A percentile compares a stretch with the other conserved stretches of the same genome.
Evolutionary conservation across 2,888 invertebrate species (phyloP).

Genomic region (Polydesmus complanatus): DNA sequence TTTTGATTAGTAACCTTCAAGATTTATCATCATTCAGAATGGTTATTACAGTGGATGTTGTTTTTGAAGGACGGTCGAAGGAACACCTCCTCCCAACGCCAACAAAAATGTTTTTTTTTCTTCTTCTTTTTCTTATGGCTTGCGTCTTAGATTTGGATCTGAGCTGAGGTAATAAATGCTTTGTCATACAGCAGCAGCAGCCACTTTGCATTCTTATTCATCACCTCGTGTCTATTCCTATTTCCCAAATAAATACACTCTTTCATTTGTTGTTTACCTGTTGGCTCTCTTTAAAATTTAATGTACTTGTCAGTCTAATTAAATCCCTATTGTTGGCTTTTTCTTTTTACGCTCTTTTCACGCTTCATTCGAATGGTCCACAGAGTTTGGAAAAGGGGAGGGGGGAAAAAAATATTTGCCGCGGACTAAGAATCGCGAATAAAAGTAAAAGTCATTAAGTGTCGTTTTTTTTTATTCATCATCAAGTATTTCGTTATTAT

Average conservation of each 20-base stretch:
- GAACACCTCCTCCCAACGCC: too few species aligned
- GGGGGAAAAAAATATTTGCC: too few species aligned
- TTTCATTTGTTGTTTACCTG: not conserved
- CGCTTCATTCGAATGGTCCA: not conserved
- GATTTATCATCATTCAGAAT: not conserved
- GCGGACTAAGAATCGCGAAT: too few species aligned
- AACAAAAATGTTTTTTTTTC: too few species aligned
- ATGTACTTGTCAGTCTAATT: not conserved
- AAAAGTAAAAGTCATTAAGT: too few species aligned
- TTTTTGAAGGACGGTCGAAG: not conserved
- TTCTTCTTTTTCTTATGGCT: too few species aligned
- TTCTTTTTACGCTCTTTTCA: not conserved
- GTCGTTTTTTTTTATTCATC: too few species aligned
- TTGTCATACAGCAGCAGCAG: not conserved
- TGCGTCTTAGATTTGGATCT: not conserved
- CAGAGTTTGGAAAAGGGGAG: too few species aligned
- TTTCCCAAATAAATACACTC: too few species aligned
- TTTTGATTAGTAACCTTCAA: not conserved
- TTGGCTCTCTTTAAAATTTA: not conserved
- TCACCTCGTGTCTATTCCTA: not conserved
- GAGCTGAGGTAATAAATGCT: not conserved
- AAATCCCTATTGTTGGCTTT: not conserved
- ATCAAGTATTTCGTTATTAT: too few species aligned
- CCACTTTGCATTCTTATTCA: not conserved
- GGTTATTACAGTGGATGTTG: not conserved